Conservation (phyloP, 2,888 invertebrate species). For the Dasypogon diadema region DNA sequence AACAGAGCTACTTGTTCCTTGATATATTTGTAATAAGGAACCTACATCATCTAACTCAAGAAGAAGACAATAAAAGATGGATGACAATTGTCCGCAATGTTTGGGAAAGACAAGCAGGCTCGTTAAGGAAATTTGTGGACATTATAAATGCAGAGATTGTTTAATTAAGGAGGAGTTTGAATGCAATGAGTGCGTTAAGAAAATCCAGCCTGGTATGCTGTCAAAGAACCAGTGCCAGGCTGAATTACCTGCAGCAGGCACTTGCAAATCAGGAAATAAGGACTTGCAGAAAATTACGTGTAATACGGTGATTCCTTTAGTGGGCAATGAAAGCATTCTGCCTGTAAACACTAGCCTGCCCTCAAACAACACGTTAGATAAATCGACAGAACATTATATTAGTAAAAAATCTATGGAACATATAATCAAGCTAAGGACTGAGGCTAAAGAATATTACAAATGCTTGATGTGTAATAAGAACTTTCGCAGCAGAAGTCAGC, state of each 20-base stretch:
- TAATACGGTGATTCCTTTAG: too few species aligned
- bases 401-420: conserved; percentile 47
- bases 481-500: conserved; percentile 77
- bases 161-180: conserved; percentile 76
- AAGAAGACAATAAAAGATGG: too few species aligned
- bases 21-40: too few species aligned
- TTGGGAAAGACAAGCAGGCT: conserved; percentile 73
- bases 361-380: too few species aligned
- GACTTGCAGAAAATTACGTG: too few species aligned
- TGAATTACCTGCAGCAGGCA: too few species aligned
- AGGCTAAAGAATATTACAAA: conserved; percentile 63
- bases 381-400: background rate
- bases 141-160: conserved; percentile 80
- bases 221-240: background rate
- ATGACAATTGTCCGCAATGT: conserved; percentile 73
- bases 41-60: too few species aligned
- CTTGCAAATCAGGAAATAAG: too few species aligned
- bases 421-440: conserved; percentile 55
- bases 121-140: conserved; percentile 81
- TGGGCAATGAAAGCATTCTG: too few species aligned
- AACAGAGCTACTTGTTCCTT: too few species aligned
- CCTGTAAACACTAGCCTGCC: too few species aligned
- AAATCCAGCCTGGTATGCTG: background rate
- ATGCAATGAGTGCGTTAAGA: conserved; percentile 68
- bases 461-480: conserved; percentile 78